Evolutionary conservation across 23 tunicate species (phyloP).

Genomic region (Trididemnum nubilum): DNA sequence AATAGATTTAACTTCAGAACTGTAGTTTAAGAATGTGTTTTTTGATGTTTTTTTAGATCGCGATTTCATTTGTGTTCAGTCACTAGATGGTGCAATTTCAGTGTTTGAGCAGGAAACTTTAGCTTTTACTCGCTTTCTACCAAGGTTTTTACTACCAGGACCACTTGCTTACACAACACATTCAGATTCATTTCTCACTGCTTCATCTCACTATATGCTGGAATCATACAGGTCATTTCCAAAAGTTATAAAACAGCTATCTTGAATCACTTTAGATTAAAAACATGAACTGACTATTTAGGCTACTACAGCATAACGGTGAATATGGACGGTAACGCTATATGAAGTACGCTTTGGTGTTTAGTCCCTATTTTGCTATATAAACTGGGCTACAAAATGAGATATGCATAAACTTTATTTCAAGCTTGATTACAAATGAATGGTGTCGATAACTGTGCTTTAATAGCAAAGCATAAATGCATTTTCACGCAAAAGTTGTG

Average conservation of each 20-base stretch:
- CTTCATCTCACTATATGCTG: slow-evolving; percentile 57
- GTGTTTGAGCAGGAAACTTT: slow-evolving; percentile 83
- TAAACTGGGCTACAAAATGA: too few species aligned
- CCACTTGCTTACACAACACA: slow-evolving; percentile 64
- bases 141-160: slow-evolving; percentile 79
- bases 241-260: too few species aligned
- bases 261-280: too few species aligned
- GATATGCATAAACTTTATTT: too few species aligned
- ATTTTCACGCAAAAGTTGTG: too few species aligned
- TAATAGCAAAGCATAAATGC: too few species aligned
- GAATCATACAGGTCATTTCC: slow-evolving; percentile 92
- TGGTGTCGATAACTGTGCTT: too few species aligned
- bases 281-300: not conserved
- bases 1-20: too few species aligned
- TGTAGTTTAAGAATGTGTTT: too few species aligned
- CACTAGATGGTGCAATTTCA: slow-evolving; percentile 82
- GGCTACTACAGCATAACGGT: not conserved
- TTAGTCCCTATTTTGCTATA: too few species aligned
- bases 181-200: slow-evolving; percentile 71
- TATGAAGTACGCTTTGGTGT: too few species aligned
- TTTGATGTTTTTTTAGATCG: slow-evolving; percentile 53
- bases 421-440: too few species aligned
- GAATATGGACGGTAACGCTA: not conserved
- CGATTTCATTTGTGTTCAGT: slow-evolving; percentile 89
- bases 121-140: slow-evolving; percentile 80